These are phyloP conservation scores for Corella eumyota DNA, from an alignment of 23 tunicate genomes.

Conservation along the genomic window DNA sequence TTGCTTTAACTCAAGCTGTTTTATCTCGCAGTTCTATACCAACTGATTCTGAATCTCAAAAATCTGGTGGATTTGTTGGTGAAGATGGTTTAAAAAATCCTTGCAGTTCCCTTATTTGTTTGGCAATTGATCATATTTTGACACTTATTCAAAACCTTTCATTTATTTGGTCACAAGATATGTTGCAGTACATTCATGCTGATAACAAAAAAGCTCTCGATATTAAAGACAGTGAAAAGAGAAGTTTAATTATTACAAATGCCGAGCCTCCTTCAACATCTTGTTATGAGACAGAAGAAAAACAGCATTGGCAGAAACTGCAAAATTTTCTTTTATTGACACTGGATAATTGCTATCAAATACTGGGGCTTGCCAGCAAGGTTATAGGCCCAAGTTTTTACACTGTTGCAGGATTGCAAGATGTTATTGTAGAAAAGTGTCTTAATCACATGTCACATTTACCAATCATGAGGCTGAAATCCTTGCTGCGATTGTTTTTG, in stretches of 20 bases:
- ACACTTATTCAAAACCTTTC: constrained; percentile 21
- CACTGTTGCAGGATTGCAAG: constrained; percentile 7
- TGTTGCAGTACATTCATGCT: constrained; percentile 8
- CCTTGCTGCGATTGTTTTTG: constrained; percentile 52
- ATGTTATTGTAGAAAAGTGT: constrained; percentile 10
- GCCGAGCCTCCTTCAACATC: constrained; percentile 7
- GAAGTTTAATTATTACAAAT: constrained; percentile 9
- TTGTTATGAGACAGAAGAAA: constrained; percentile 25
- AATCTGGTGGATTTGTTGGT: constrained; percentile 21
- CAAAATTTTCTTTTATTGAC: constrained; percentile 32
- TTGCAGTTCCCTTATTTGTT: constrained; percentile 12
- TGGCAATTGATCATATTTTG: constrained; percentile 34
- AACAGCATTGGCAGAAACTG: constrained; percentile 41
- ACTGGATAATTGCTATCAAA: constrained; percentile 38
- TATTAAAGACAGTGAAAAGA: constrained; percentile 38
- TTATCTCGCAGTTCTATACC: constrained; percentile 26
- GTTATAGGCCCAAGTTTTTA: constrained; percentile 31
- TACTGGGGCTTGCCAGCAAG: constrained; percentile 58
- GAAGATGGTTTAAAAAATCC: constrained; percentile 27
- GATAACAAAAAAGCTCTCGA: constrained; percentile 37
- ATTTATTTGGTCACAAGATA: constrained; percentile 29
- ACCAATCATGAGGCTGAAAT: constrained; percentile 27
- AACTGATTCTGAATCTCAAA: constrained; percentile 2
- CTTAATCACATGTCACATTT: constrained; percentile 23
- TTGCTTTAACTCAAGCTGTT: constrained; percentile 17